Conservation (phyloP, 2,888 invertebrate species). For the Acanthosoma haemorrhoidale region DNA sequence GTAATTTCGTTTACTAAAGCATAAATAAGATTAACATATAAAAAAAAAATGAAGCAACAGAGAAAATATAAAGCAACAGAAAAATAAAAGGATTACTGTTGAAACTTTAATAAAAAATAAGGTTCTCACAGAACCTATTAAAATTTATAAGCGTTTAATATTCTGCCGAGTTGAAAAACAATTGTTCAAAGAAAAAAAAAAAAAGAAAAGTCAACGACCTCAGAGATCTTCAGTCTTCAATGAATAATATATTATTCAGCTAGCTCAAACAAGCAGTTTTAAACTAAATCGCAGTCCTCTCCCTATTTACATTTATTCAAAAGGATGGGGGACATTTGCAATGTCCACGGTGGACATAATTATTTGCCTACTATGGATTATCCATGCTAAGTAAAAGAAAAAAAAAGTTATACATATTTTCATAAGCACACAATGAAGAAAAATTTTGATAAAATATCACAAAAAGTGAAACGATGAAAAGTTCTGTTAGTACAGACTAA, state of each 20-base stretch:
- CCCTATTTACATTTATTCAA: constrained; percentile 8
- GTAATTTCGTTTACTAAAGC: background rate
- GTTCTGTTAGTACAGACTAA: no score
- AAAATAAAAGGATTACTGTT: no score
- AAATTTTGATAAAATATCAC: no score
- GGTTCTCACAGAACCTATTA: background rate
- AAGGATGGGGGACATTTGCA: background rate
- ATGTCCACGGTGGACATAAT: no score
- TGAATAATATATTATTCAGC: background rate
- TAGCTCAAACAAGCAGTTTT: constrained; percentile 7
- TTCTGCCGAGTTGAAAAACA: background rate
- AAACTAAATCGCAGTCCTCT: background rate
- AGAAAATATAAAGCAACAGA: background rate
- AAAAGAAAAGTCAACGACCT: background rate
- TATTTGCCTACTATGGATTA: no score
- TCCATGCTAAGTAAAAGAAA: no score
- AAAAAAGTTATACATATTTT: no score
- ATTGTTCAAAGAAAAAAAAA: background rate
- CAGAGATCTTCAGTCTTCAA: background rate
- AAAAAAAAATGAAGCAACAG: background rate
- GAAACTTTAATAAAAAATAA: background rate
- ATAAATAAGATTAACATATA: background rate
- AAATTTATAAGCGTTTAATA: background rate
- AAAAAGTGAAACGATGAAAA: no score
- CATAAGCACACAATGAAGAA: no score